Evolutionary conservation across 1,140 invertebrate species (phyloP).

Genomic region (Meloidogyne exigua): DNA sequence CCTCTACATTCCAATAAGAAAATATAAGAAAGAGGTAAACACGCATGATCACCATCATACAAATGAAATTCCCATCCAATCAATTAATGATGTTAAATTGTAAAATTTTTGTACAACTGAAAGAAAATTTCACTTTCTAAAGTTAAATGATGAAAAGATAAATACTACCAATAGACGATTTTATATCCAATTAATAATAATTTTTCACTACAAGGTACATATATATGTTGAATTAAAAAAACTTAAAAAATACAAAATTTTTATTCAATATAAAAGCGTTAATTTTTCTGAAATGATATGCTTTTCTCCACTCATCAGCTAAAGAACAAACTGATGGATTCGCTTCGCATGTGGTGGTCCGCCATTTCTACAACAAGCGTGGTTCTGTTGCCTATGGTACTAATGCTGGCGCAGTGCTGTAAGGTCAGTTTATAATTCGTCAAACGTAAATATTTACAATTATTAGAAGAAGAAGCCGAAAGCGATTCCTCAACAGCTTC

Average conservation of each 20-base stretch:
- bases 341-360: background rate
- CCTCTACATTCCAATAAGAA: background rate
- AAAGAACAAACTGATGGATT: background rate
- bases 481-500: background rate
- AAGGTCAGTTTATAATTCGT: background rate
- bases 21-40: background rate
- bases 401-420: background rate
- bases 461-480: background rate
- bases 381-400: background rate
- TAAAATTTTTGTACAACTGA: no score
- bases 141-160: no score
- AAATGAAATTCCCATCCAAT: background rate
- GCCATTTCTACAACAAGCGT: background rate
- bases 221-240: no score
- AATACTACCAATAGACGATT: no score
- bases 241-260: no score
- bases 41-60: background rate
- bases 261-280: no score
- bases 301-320: background rate
- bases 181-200: no score
- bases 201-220: no score
- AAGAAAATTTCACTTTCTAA: no score
- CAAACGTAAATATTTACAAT: background rate
- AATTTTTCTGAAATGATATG: no score
- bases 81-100: background rate